Conservation (phyloP, 2,113 vertebrate species). For the human region DNA sequence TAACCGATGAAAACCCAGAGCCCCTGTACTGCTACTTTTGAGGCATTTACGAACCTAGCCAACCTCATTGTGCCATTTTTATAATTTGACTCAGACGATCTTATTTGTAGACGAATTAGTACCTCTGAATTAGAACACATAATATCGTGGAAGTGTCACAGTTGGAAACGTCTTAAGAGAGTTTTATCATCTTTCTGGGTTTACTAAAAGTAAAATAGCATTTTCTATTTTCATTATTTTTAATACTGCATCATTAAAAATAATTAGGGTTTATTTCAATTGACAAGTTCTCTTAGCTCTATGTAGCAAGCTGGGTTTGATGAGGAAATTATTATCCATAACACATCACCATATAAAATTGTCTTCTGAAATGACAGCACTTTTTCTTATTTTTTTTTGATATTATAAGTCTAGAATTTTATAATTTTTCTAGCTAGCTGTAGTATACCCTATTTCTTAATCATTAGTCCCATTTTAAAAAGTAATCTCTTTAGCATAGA, state of each 20-base stretch:
- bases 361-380: conserved; percentile 59
- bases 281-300: conserved; percentile 59
- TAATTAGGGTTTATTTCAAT: conserved; percentile 74
- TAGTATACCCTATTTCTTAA: conserved; percentile 53
- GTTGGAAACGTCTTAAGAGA: conserved; percentile 66
- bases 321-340: conserved; percentile 76
- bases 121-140: not conserved
- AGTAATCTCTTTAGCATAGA: conserved; percentile 63
- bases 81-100: not conserved
- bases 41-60: not conserved
- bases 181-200: conserved; percentile 61
- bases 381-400: conserved; percentile 47
- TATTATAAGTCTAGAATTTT: conserved; percentile 65
- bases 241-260: conserved; percentile 60
- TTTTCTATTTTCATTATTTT: conserved; percentile 66
- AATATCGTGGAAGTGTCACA: not conserved
- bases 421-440: conserved; percentile 58
- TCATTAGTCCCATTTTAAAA: conserved; percentile 58
- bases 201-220: conserved; percentile 60
- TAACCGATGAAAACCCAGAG: not conserved
- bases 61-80: not conserved
- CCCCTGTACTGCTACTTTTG: not conserved
- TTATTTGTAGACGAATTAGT: conserved; percentile 37
- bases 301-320: conserved; percentile 58
- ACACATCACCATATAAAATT: conserved; percentile 67